phyloP scores from a whole-genome alignment of 2,113 vertebrate species.

The Chionodraco myersi region DNA sequence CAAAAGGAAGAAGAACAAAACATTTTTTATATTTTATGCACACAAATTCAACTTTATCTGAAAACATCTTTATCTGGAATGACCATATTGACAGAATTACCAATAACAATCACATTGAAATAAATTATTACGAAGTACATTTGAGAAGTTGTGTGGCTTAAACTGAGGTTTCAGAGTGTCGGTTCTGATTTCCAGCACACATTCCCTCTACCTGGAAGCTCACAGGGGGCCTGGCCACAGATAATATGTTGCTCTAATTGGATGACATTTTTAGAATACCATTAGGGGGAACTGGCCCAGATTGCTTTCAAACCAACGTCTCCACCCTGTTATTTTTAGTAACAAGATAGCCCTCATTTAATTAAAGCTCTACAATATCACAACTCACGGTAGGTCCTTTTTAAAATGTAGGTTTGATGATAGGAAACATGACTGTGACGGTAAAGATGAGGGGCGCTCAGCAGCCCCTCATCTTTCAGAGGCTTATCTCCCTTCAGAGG shows the following conservation, averaged over 20 bases:
- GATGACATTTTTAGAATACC: conserved; percentile 67
- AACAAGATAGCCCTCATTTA: not conserved
- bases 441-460: not conserved
- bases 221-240: conserved; percentile 35
- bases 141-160: not conserved
- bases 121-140: not conserved
- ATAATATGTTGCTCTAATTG: conserved; percentile 58
- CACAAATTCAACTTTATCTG: not conserved
- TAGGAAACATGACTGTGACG: no score
- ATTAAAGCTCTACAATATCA: conserved; percentile 14
- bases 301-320: conserved; percentile 45
- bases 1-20: conserved; percentile 48
- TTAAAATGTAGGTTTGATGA: not conserved
- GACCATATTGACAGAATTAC: not conserved
- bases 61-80: not conserved
- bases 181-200: conserved; percentile 19
- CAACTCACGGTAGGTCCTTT: not conserved
- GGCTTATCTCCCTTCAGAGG: no score
- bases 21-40: not conserved
- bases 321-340: conserved; percentile 28
- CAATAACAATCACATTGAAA: not conserved
- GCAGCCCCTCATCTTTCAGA: no score
- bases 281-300: conserved; percentile 56
- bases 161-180: conserved; percentile 1
- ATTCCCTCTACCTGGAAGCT: conserved; percentile 40